phyloP scores from a whole-genome alignment of 2,113 vertebrate species.

The Brienomyrus longianalis region DNA sequence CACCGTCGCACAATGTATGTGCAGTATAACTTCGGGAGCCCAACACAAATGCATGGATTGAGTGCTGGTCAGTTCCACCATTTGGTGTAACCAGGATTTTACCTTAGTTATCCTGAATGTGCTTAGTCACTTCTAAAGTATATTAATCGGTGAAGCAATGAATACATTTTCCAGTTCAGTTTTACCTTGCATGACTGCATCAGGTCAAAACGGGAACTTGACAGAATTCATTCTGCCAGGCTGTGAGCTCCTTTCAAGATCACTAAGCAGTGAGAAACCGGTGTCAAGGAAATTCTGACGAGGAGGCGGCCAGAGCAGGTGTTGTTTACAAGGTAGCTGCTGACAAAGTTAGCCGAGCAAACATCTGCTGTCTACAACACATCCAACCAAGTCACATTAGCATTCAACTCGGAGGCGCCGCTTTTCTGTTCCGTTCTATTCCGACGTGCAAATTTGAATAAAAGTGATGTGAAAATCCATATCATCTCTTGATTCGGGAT shows the following conservation, averaged over 20 bases:
- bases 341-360: slow-evolving; percentile 29
- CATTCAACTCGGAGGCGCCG: background rate
- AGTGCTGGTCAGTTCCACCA: background rate
- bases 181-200: background rate
- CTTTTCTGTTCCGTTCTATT: slow-evolving; percentile 9
- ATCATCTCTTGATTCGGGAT: background rate
- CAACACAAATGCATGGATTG: background rate
- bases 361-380: slow-evolving; percentile 28
- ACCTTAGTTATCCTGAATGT: background rate
- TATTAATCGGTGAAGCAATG: background rate
- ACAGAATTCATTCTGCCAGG: background rate
- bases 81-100: background rate
- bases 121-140: background rate
- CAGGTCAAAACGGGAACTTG: background rate
- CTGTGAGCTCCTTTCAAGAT: background rate
- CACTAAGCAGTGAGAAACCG: background rate
- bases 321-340: slow-evolving; percentile 34
- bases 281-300: background rate
- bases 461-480: background rate
- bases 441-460: slow-evolving; percentile 1
- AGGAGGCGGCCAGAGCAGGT: slow-evolving; percentile 30
- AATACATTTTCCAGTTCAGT: background rate
- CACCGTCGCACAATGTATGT: background rate
- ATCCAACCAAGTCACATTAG: slow-evolving; percentile 7
- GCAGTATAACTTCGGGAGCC: background rate